Percentiles rank a stretch among this genome's conserved stretches.
phyloP scores from a whole-genome alignment of 1,140 invertebrate species.

The Eumeta japonica region DNA sequence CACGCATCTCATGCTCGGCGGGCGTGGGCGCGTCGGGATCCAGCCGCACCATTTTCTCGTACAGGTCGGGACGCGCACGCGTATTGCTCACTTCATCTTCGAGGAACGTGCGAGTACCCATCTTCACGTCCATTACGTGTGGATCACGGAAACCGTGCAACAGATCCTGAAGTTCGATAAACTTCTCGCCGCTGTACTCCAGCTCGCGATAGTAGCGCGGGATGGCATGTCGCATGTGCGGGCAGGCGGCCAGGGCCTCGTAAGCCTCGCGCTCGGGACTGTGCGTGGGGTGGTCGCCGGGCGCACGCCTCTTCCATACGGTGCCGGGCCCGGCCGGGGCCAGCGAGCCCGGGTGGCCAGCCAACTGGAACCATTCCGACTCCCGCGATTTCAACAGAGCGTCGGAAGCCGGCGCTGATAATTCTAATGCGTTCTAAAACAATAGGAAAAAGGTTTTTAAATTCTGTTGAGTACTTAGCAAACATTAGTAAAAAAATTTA shows the following conservation, averaged over 20 bases:
- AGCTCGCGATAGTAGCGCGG: constrained; percentile 86
- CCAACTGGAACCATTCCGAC: constrained; percentile 84
- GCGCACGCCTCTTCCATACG: constrained; percentile 84
- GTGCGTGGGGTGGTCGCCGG: constrained; percentile 65
- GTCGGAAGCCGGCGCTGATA: constrained; percentile 88
- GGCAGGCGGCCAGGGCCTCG: constrained; percentile 75
- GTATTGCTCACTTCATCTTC: constrained; percentile 90
- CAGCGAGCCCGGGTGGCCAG: constrained; percentile 89
- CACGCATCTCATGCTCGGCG: constrained; percentile 73
- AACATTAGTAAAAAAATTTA: constrained; percentile 2
- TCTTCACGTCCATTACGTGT: constrained; percentile 90
- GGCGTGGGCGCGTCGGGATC: constrained; percentile 82
- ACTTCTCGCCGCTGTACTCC: constrained; percentile 81
- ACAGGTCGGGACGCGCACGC: constrained; percentile 74
- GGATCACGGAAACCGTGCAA: constrained; percentile 82
- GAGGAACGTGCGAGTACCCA: constrained; percentile 89
- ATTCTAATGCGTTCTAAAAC: constrained; percentile 89
- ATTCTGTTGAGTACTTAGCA: constrained; percentile 4
- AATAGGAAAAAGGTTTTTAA: constrained; percentile 33
- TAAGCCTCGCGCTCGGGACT: constrained; percentile 81
- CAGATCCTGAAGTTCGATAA: constrained; percentile 88
- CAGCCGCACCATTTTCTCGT: constrained; percentile 91
- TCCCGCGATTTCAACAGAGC: constrained; percentile 74
- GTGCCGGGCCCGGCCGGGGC: constrained; percentile 91
- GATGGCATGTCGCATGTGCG: constrained; percentile 72